These are phyloP conservation scores for Acrobasis suavella DNA, from an alignment of 2,888 invertebrate species.

Conservation along the genomic window DNA sequence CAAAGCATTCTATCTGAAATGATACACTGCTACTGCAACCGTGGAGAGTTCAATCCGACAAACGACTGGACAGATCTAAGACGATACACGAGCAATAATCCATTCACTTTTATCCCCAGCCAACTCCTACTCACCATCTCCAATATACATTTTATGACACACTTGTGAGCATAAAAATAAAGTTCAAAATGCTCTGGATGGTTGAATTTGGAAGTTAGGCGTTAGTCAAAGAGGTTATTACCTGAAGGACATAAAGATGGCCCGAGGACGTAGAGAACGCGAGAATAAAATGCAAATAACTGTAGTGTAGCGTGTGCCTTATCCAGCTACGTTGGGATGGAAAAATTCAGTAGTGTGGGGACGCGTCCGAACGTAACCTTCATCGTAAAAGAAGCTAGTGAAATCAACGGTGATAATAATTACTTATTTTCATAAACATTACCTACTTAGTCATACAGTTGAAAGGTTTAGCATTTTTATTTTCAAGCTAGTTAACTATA, in stretches of 20 bases:
- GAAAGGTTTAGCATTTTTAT: too few species aligned
- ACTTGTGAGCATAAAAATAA: constrained; percentile 34
- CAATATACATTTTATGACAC: constrained; percentile 24
- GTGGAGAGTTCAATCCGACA: constrained; percentile 34
- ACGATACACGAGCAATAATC: constrained; percentile 76
- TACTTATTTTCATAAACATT: too few species aligned
- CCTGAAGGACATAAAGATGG: constrained; percentile 74
- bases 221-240: constrained; percentile 80
- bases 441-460: too few species aligned
- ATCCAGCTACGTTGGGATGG: constrained; percentile 46
- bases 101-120: constrained; percentile 77
- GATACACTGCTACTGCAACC: constrained; percentile 30
- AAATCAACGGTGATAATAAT: too few species aligned
- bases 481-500: too few species aligned
- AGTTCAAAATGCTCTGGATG: constrained; percentile 29
- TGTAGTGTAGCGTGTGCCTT: constrained; percentile 54
- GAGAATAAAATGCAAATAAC: constrained; percentile 78
- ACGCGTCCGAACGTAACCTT: constrained; percentile 14
- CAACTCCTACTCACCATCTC: constrained; percentile 57
- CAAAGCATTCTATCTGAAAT: constrained; percentile 5
- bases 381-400: background rate
- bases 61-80: constrained; percentile 59
- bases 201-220: constrained; percentile 28
- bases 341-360: constrained; percentile 35
- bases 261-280: constrained; percentile 44